Evolutionary conservation across 2,888 invertebrate genomes (phyloP), one percentile per base, ranked within the genome.

Genomic region (Auanema freiburgensis): DNA sequence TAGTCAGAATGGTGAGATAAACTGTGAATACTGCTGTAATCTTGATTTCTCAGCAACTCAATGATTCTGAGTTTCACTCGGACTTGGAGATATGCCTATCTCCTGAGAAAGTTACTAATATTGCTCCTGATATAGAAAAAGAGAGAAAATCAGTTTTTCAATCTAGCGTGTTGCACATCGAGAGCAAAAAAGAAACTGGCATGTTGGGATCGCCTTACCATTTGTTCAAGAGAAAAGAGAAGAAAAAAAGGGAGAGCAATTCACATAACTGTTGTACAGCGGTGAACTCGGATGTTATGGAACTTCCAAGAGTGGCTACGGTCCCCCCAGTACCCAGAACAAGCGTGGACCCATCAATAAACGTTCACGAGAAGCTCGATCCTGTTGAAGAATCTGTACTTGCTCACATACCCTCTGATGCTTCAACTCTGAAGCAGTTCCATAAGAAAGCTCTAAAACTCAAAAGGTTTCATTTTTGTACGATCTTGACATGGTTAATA

Each of bases 51-150:
- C 46, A 46, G n/a, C n/a, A n/a, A n/a, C n/a, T n/a, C n/a, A n/a
- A n/a, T n/a, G n/a, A n/a, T n/a, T n/a, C n/a, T n/a, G n/a, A n/a
- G n/a, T n/a, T n/a, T n/a, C n/a, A n/a, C n/a, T n/a, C n/a, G n/a
- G n/a, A n/a, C n/a, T 46, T 46, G 49, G 49, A n/a, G 52, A 33
- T 51, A 52, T 90, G 90, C 1, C 64, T 16, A 56, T 4, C 50
- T 12, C 16, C 57, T n/a, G 24, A 40, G 42, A 14, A 12, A 25
- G 12, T 18, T 12, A 10, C 42, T 54, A 14, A 16, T 11, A 24
- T 11, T 2, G 41, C 10, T 16, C n/a, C n/a, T 21, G 8, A 42
- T 16, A 8, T 41, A n/a, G 33, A 33, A 33, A 33, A 33, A 33
- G 40, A 6, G 8, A 16, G 8, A n/a, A 55, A n/a, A 40, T 1